Conservation (phyloP, 2,113 vertebrate genomes). For the Pomatorhinus ruficollis region DNA sequence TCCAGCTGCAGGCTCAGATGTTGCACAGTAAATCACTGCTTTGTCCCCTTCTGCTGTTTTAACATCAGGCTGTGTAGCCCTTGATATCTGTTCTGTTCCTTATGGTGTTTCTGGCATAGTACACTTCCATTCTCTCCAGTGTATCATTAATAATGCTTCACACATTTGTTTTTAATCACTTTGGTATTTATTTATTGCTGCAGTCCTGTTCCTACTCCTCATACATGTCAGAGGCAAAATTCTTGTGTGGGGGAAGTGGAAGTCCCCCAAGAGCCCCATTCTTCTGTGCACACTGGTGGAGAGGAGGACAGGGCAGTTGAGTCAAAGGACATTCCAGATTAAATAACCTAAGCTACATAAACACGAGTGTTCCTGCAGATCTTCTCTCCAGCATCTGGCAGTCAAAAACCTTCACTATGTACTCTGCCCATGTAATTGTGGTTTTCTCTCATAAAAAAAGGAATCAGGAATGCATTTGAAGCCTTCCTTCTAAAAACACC, state of each 20-base stretch:
- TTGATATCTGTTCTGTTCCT: background rate
- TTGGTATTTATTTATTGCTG: constrained; percentile 44
- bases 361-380: background rate
- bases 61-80: background rate
- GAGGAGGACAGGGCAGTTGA: background rate
- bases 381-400: background rate
- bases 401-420: background rate
- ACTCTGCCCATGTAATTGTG: constrained; percentile 2
- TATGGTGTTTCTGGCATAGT: constrained; percentile 25
- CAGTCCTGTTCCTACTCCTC: background rate
- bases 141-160: constrained; percentile 31
- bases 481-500: background rate
- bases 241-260: background rate
- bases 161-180: constrained; percentile 51
- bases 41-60: background rate
- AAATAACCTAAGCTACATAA: background rate
- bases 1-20: background rate
- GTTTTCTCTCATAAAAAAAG: background rate
- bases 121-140: background rate
- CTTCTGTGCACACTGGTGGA: background rate
- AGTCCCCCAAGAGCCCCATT: constrained; percentile 36
- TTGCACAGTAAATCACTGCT: background rate
- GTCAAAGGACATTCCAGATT: constrained; percentile 18
- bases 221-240: constrained; percentile 31
- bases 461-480: constrained; percentile 18